Base-by-base conservation (phyloP, 1,140 invertebrate species). In the Apis cerana region DNA sequence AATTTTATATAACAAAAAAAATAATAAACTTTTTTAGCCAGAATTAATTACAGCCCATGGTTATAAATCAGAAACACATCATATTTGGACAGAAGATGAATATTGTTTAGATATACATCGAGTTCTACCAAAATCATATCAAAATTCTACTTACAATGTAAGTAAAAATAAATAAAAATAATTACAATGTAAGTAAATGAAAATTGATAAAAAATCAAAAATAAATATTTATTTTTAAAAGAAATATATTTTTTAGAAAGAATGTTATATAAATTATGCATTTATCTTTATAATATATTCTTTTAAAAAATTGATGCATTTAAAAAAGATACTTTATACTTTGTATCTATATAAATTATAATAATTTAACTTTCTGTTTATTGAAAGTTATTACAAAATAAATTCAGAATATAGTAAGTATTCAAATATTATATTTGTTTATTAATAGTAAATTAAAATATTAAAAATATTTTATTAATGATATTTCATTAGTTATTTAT, bases 101-200 rank as follows among this genome's bases (percentile, higher is more conserved):
- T 97, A 97, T 92, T 94, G 97, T 52, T 92, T 97, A 19, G 95
- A 96, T 67, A 88, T 97, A 85, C 96, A 97, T 92, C 93, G 97
- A 85, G 96, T 97, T 64, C 95, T 95, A 23, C 12, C 84, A 27
- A 78, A 68, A 33, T 11, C 15, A 23, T 0, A 48, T n/a, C 27
- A 69, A 21, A 27, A 62, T 52, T 43, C 56, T 8, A 15, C 48
- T 52, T 21, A 12, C 50, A 56, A 59, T 15, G 5, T n/a, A 13
- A 48, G n/a, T n/a, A 21, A 54, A 1, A 58, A 52, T 19, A 43
- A 50, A 19, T 15, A 43, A 7, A 19, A 19, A 15, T 43, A 12
- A 43, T 11, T 23, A 15, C 13, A 59, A 27, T 23, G 54, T 15
- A 72, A 59, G 68, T 72, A 64, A 68, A 69, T 72, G 48, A 58